Conservation (phyloP, 2,797 vertebrate genomes). For the Enteromius argenteus region DNA sequence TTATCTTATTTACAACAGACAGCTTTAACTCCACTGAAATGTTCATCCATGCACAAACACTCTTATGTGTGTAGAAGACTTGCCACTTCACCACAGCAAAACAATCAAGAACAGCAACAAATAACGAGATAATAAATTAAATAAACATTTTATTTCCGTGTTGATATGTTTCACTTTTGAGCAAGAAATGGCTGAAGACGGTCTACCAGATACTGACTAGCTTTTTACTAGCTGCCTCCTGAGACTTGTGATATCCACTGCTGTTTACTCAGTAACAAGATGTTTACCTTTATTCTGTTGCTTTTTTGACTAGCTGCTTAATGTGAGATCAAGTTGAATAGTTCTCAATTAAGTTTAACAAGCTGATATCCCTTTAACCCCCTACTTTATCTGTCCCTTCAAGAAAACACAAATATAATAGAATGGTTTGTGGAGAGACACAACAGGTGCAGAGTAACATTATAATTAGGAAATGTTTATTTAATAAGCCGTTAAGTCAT, state of each 20-base stretch:
- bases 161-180: constrained; percentile 40
- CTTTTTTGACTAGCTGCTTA: neutral
- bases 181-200: neutral
- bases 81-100: constrained; percentile 21
- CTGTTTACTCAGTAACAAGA: neutral
- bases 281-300: neutral
- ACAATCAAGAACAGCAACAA: neutral
- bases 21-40: constrained; percentile 20
- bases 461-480: neutral
- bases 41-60: neutral
- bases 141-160: neutral
- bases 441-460: neutral
- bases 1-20: constrained; percentile 13
- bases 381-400: neutral
- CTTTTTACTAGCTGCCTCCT: neutral
- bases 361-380: neutral
- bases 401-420: neutral
- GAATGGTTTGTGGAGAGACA: neutral
- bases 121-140: constrained; percentile 3
- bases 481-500: neutral
- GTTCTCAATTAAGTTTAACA: neutral
- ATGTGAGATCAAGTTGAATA: neutral
- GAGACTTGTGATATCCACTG: neutral
- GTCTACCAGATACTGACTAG: neutral
- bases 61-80: neutral